These are phyloP conservation scores for Mythimna impura DNA, from an alignment of 2,888 invertebrate genomes.

Conservation along the genomic window DNA sequence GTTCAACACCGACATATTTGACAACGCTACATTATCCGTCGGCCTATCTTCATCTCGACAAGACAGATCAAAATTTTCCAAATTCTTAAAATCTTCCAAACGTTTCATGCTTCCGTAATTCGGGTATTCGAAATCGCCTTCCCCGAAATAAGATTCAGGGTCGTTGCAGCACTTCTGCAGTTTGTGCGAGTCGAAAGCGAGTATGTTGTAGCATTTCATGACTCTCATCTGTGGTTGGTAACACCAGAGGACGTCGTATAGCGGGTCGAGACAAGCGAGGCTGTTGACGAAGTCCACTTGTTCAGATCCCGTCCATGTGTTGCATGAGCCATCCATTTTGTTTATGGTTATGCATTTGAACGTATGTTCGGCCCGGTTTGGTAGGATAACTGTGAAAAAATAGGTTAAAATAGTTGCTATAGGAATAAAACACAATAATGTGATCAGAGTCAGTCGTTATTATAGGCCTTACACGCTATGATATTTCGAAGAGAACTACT, in stretches of 20 bases:
- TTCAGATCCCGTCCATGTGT: constrained; percentile 94
- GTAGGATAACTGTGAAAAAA: constrained; percentile 92
- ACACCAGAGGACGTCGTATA: constrained; percentile 98
- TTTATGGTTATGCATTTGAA: constrained; percentile 97
- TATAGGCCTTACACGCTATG: too few species aligned
- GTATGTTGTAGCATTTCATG: constrained; percentile 95
- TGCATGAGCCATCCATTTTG: constrained; percentile 96
- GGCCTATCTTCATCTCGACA: constrained; percentile 75
- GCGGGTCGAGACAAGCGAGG: constrained; percentile 96
- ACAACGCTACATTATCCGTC: constrained; percentile 77
- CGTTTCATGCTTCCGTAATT: constrained; percentile 84
- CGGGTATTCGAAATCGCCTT: constrained; percentile 81
- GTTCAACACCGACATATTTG: constrained; percentile 92
- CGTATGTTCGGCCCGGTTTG: constrained; percentile 94
- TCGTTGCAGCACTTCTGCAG: constrained; percentile 84
- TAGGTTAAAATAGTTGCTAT: not conserved
- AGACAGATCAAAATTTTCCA: constrained; percentile 80
- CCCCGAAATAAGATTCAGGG: constrained; percentile 70
- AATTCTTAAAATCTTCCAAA: constrained; percentile 83
- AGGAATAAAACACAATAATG: not conserved
- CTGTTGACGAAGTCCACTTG: constrained; percentile 96
- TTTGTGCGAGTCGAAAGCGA: constrained; percentile 93
- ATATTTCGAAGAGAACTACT: too few species aligned
- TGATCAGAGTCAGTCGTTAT: not conserved
- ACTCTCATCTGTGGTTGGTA: constrained; percentile 92